Percentiles rank a stretch among this genome's conserved stretches.
Evolutionary conservation across 2,888 invertebrate genomes (phyloP).

Genomic region (Dastarcus helophoroides): DNA sequence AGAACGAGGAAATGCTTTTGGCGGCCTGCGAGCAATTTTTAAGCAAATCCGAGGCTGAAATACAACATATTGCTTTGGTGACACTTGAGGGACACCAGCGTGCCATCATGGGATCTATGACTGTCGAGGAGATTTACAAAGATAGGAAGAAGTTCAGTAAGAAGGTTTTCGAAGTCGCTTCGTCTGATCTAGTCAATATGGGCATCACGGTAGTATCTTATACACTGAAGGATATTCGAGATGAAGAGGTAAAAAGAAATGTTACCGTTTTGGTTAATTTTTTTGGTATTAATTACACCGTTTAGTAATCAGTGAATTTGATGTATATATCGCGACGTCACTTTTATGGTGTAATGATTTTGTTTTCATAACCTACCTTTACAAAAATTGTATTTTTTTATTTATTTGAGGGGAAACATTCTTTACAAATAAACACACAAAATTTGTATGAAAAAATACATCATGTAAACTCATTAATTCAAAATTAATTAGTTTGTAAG

Average conservation of each 20-base stretch:
- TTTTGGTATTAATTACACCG: conserved; percentile 14
- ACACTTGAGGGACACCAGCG: conserved; percentile 90
- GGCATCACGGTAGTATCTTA: conserved; percentile 93
- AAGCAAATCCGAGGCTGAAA: conserved; percentile 77
- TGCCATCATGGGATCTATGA: conserved; percentile 95
- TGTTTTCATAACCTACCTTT: too few relatives aligned
- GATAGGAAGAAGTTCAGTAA: conserved; percentile 93
- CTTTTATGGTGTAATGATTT: too few relatives aligned
- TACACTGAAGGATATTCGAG: conserved; percentile 86
- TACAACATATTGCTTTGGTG: conserved; percentile 82
- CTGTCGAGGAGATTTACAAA: conserved; percentile 92
- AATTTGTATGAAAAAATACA: too few relatives aligned
- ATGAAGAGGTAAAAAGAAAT: conserved; percentile 69
- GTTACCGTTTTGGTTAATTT: conserved; percentile 6
- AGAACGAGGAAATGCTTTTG: conserved; percentile 78
- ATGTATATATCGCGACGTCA: too few relatives aligned
- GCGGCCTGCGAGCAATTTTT: conserved; percentile 92
- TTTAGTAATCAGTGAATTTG: too few relatives aligned
- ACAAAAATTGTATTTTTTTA: too few relatives aligned
- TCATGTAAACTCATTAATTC: too few relatives aligned
- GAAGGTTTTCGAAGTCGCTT: conserved; percentile 88
- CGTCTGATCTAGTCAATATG: conserved; percentile 92
- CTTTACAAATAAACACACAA: too few relatives aligned
- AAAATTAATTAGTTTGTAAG: too few relatives aligned
- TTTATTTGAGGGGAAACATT: too few relatives aligned